These are phyloP conservation scores for Intellagama lesueurii DNA, from an alignment of 2,797 vertebrate species.

Conservation along the genomic window DNA sequence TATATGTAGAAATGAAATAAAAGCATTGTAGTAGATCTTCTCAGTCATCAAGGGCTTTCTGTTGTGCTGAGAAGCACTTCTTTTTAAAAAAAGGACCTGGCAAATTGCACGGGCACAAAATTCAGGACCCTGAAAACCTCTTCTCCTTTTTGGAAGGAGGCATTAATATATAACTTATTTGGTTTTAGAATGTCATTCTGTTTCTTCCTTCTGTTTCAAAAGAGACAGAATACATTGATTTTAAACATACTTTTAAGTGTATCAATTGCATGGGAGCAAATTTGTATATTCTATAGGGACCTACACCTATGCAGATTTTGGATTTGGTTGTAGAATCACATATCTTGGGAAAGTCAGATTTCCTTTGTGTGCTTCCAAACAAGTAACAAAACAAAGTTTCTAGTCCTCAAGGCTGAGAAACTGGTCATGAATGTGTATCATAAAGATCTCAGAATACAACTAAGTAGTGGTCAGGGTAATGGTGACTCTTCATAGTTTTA, in stretches of 20 bases:
- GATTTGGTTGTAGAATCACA: neutral
- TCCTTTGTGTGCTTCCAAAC: neutral
- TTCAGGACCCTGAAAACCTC: neutral
- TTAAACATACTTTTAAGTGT: neutral
- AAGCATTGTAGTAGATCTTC: neutral
- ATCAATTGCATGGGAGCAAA: too few species aligned
- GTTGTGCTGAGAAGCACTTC: neutral
- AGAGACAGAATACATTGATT: neutral
- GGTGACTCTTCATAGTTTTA: neutral
- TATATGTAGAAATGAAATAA: neutral
- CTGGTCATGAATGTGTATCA: neutral
- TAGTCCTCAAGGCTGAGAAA: neutral
- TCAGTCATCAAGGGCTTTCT: neutral
- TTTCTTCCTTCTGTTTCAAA: conserved; percentile 3
- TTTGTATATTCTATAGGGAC: neutral
- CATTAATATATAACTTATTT: neutral
- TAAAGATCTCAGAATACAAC: neutral
- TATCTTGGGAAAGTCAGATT: neutral
- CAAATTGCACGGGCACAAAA: neutral
- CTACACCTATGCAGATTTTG: neutral
- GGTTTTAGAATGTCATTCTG: neutral
- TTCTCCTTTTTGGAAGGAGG: neutral
- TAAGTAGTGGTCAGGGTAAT: neutral
- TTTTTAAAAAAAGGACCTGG: neutral
- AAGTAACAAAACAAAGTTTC: neutral